Evolutionary conservation across 2,797 vertebrate genomes (phyloP).

Genomic region (Aselliscus stoliczkanus): DNA sequence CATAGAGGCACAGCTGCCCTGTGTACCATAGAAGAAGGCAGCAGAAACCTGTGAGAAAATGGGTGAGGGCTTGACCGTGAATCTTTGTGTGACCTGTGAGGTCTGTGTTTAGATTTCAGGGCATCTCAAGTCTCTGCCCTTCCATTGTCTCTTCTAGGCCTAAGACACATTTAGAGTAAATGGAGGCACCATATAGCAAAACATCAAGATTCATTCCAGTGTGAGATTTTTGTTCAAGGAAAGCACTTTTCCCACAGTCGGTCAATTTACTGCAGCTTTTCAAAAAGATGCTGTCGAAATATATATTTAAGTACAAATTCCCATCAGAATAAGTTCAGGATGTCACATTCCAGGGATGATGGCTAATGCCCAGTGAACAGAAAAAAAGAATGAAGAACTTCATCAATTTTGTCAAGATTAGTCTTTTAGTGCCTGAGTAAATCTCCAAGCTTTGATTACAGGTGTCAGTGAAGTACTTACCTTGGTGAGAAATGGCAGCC

Average conservation of each 20-base stretch:
- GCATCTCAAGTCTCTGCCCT: not conserved
- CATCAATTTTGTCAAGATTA: slow-evolving; percentile 49
- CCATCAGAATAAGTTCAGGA: slow-evolving; percentile 5
- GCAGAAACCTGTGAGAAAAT: not conserved
- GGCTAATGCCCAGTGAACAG: not conserved
- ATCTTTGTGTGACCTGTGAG: not conserved
- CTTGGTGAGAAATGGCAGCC: slow-evolving; percentile 41
- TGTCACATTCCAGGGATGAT: not conserved
- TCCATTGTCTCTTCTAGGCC: not conserved
- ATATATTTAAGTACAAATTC: slow-evolving; percentile 13
- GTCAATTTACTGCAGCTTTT: not conserved
- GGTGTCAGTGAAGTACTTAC: slow-evolving; percentile 15
- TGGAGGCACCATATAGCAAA: not conserved
- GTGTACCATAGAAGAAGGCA: not conserved
- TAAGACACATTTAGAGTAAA: not conserved
- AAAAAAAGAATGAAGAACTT: not conserved
- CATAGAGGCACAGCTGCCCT: not conserved
- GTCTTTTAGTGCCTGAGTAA: slow-evolving; percentile 33
- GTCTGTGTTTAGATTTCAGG: not conserved
- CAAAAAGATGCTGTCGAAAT: slow-evolving; percentile 3
- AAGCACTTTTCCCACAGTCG: not conserved
- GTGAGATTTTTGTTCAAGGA: not conserved
- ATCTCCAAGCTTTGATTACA: slow-evolving; percentile 55
- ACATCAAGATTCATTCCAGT: not conserved
- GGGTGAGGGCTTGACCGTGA: not conserved